Evolutionary conservation across 1,140 invertebrate genomes (phyloP), one percentile per base, ranked within the genome.

Genomic region (Philotrypesis tridentata): DNA sequence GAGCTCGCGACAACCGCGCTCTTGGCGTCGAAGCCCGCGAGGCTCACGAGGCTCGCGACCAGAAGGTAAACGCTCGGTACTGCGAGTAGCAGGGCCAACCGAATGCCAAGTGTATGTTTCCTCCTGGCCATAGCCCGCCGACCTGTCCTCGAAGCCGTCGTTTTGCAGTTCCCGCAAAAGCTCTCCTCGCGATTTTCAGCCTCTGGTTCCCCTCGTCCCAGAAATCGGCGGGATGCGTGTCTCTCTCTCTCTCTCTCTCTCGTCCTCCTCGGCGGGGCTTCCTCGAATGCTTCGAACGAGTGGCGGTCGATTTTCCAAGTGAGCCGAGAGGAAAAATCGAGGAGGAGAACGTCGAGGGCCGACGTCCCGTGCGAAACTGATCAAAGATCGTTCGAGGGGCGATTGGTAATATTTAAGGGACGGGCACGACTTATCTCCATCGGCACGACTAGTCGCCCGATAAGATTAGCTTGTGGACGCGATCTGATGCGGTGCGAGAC

Each of bases 21-120:
- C 33, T 33, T 55, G 31, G 40, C 33, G n/a, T n/a, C n/a, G 21
- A 48, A 31, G 65, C 7, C n/a, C 1, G 55, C 29, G 21, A 86
- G 68, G 31, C 84, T 82, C 25, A 80, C 76, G 6, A 87, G 68
- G 83, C 79, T 87, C 31, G 86, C 72, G 72, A 85, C 87, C 23
- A 89, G 33, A 74, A 86, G 87, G 68, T 90, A 92, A 72, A 87
- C 85, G 23, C 84, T 82, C 27, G 89, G 90, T 83, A 92, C 87
- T 29, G 83, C 83, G 63, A 90, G 83, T 33, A 89, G 86, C 31
- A 88, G 79, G 27, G 89, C 70, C 82, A 92, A 87, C 61, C 87
- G 87, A 40, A 87, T 88, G 25, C 88, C 89, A 12, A 89, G 83
- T 79, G 84, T 84, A 29, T 84, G 85, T 61, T 84, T 87, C 78